phyloP scores from a whole-genome alignment of 2,888 invertebrate species.

The Lacanobia wlatinum region DNA sequence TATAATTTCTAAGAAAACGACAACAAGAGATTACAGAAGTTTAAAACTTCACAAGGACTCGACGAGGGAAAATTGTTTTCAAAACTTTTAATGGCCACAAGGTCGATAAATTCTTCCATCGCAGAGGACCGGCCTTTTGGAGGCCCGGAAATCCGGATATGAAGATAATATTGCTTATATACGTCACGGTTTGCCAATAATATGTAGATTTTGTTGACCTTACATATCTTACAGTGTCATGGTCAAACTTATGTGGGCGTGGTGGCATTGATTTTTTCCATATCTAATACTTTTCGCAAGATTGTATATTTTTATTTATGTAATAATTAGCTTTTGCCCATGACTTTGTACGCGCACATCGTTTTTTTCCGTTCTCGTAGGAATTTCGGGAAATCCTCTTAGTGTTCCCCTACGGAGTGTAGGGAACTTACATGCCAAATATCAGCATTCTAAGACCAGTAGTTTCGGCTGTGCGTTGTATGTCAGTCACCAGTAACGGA shows the following conservation, averaged over 20 bases:
- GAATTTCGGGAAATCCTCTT: too few species aligned
- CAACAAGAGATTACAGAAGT: conserved; percentile 24
- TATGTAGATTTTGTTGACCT: conserved; percentile 32
- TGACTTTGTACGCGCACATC: too few species aligned
- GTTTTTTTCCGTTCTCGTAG: too few species aligned
- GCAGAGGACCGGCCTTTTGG: not conserved
- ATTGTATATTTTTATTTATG: not conserved
- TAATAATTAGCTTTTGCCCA: not conserved
- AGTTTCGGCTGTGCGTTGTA: too few species aligned
- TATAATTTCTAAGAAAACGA: conserved; percentile 20
- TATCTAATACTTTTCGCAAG: not conserved
- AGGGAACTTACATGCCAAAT: too few species aligned
- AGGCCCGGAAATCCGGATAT: conserved; percentile 22
- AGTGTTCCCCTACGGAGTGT: too few species aligned
- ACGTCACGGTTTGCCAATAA: conserved; percentile 17
- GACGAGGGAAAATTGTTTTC: conserved; percentile 32
- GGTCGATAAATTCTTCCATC: conserved; percentile 39
- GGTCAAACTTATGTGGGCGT: conserved; percentile 27
- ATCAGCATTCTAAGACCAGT: too few species aligned
- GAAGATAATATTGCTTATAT: conserved; percentile 31
- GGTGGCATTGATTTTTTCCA: conserved; percentile 6
- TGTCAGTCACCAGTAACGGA: too few species aligned
- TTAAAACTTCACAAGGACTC: conserved; percentile 17
- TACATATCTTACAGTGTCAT: conserved; percentile 21
- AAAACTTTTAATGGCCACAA: conserved; percentile 36